Evolutionary conservation across 2,888 invertebrate species (phyloP).

Genomic region (Ischnus inquisitorius): DNA sequence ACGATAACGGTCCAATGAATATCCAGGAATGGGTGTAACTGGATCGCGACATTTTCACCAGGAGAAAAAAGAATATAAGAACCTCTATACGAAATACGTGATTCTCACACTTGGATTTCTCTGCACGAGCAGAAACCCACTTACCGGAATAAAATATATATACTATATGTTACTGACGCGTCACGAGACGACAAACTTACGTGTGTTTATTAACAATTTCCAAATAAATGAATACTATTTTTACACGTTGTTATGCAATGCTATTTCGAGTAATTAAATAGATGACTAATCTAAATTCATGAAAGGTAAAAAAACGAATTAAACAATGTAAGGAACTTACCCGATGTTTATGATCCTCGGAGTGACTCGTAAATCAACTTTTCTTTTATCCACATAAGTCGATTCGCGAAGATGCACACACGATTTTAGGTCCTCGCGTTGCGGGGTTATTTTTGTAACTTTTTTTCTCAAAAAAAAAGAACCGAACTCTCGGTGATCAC

Average conservation of each 20-base stretch:
- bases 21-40: slow-evolving; percentile 56
- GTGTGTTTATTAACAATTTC: too few species aligned
- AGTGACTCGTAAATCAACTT: slow-evolving; percentile 9
- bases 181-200: too few species aligned
- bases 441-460: background rate
- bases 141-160: background rate
- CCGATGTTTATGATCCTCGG: slow-evolving; percentile 41
- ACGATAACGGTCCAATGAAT: slow-evolving; percentile 65
- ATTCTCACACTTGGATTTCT: background rate
- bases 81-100: background rate
- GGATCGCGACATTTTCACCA: slow-evolving; percentile 50
- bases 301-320: background rate
- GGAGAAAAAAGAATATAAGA: background rate
- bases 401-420: slow-evolving; percentile 19
- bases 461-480: slow-evolving; percentile 9
- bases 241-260: too few species aligned
- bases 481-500: slow-evolving; percentile 24
- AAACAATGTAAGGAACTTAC: slow-evolving; percentile 30
- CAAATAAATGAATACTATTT: too few species aligned
- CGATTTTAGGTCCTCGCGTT: background rate
- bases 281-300: too few species aligned
- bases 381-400: slow-evolving; percentile 29
- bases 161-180: background rate
- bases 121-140: background rate
- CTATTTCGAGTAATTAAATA: too few species aligned